Base-by-base conservation (phyloP, 1,140 invertebrate genomes). In the Sycophila sp. region DNA sequence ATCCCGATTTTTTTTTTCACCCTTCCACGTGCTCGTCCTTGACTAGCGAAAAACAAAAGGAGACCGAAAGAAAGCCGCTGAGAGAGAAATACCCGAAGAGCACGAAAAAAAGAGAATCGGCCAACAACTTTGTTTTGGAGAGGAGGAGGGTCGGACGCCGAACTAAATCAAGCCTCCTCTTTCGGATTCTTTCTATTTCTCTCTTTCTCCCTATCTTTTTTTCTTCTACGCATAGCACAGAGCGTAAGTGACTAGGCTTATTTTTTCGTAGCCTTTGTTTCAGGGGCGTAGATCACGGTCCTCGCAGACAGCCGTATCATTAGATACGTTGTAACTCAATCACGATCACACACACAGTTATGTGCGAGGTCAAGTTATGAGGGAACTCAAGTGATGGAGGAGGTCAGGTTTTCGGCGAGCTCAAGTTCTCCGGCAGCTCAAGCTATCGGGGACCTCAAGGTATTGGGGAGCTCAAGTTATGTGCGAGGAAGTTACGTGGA, bases 251-350 rank as follows among this genome's bases (percentile, higher is more conserved):
- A 11, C 42, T n/a, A n/a, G n/a, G n/a, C n/a, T 69, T 71, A 78
- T 72, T 75, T 64, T 73, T 75, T 77, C 71, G 71, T 71, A 69
- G 58, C 71, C 65, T 69, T 71, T 67, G 49, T 72, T 53, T 49
- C 7, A 3, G 56, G 42, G 59, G 75, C 76, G 81, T 79, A 81
- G 77, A 81, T 80, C 74, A 68, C 75, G 73, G 74, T 28, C 30
- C 56, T 42, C 71, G 78, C 72, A 72, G 79, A 80, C 79, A 80
- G 77, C 74, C 66, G 53, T 62, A 72, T 80, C 78, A 82, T 83
- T 81, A 79, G 77, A 78, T 80, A 77, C 80, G 77, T 77, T 78
- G n/a, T 78, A 79, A 80, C 81, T 81, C 81, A 79, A 82, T 83
- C 81, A 82, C 77, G 75, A n/a, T n/a, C 26, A 30, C n/a, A 53